phyloP scores from a whole-genome alignment of 2,888 invertebrate species.

The Polia nebulosa region DNA sequence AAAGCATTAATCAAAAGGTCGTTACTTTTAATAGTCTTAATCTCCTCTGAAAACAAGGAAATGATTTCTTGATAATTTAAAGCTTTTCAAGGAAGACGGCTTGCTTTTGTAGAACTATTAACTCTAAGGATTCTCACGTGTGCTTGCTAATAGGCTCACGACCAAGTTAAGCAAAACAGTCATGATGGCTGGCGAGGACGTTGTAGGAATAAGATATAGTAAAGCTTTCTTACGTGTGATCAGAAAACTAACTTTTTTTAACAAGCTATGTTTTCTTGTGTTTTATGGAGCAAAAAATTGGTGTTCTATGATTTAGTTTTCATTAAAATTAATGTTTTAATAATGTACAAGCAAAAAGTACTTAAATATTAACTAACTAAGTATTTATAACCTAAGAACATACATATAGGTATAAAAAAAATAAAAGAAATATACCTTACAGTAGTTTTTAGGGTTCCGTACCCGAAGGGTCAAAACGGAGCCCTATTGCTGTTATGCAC shows the following conservation, averaged over 20 bases:
- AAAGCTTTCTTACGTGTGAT: not conserved
- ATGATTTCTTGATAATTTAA: not conserved
- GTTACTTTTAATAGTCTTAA: not conserved
- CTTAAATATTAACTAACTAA: too few species aligned
- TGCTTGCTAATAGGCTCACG: constrained; percentile 40
- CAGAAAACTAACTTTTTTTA: not conserved
- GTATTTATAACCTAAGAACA: too few species aligned
- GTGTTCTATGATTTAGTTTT: too few species aligned
- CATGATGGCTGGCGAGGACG: constrained; percentile 17
- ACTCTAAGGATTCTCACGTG: constrained; percentile 24
- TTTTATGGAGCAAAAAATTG: too few species aligned
- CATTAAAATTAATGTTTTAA: too few species aligned
- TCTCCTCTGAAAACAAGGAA: not conserved
- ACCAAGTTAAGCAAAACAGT: constrained; percentile 31
- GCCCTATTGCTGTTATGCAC: too few species aligned
- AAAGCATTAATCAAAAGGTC: not conserved
- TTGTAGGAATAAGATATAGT: constrained; percentile 26
- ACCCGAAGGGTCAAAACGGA: too few species aligned
- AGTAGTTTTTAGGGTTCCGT: too few species aligned
- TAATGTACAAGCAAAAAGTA: too few species aligned
- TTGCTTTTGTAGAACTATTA: constrained; percentile 5
- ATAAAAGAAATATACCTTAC: too few species aligned
- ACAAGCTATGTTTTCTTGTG: too few species aligned
- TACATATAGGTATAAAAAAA: too few species aligned
- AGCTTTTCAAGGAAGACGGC: constrained; percentile 26